phyloP scores from a whole-genome alignment of 2,113 vertebrate species.

The Murina feae region DNA sequence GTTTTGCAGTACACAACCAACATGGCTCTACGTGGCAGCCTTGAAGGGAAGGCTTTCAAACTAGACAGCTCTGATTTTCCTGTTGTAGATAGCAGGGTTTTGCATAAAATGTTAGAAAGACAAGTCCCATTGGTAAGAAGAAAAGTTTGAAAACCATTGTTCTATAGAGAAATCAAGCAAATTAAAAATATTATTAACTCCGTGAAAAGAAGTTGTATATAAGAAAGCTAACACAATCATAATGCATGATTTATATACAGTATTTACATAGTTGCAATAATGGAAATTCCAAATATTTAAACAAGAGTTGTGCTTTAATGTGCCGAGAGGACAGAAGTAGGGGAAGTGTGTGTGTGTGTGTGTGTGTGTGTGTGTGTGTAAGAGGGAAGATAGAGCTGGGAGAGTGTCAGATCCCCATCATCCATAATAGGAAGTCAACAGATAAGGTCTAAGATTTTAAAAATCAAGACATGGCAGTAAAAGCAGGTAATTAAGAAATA shows the following conservation, averaged over 20 bases:
- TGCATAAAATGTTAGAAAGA: background rate
- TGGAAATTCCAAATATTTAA: background rate
- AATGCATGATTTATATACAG: background rate
- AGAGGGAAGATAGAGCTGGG: background rate
- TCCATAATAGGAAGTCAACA: background rate
- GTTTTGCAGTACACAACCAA: background rate
- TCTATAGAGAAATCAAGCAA: background rate
- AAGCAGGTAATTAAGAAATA: conserved; percentile 5
- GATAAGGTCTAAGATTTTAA: background rate
- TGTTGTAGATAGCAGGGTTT: background rate
- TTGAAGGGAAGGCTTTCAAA: background rate
- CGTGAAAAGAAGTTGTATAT: background rate
- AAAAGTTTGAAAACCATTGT: background rate
- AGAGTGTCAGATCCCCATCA: background rate
- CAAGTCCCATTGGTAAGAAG: background rate
- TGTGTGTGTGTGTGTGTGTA: background rate
- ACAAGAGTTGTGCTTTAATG: background rate
- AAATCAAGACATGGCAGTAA: background rate
- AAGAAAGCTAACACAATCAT: background rate
- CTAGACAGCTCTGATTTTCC: background rate
- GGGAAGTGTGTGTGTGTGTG: background rate
- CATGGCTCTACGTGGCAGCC: background rate
- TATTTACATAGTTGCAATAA: background rate
- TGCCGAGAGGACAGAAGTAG: background rate
- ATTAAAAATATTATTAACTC: background rate